Evolutionary conservation across 35 echinoderm and acorn worm genomes (phyloP).

Genomic region (Hemicentrotus pulcherrimus): DNA sequence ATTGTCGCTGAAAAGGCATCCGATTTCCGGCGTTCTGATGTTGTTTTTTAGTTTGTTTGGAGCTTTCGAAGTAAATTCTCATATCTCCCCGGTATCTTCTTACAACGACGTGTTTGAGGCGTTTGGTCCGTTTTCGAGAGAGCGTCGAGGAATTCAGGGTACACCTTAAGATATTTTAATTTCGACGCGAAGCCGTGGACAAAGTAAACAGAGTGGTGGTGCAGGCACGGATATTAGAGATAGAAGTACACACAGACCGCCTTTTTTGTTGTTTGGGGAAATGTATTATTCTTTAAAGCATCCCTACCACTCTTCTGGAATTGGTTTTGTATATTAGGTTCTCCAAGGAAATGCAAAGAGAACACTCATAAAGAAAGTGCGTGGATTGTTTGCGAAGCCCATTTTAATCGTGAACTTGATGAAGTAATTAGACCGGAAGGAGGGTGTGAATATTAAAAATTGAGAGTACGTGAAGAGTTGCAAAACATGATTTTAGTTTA

Average conservation of each 20-base stretch:
- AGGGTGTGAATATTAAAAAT: not conserved
- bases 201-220: not conserved
- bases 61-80: not conserved
- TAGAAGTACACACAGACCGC: not conserved
- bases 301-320: not conserved
- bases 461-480: not conserved
- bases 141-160: not conserved
- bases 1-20: not conserved
- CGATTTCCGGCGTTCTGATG: not conserved
- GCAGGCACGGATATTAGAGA: not conserved
- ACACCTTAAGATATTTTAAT: slow-evolving; percentile 6
- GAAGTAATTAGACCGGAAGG: not conserved
- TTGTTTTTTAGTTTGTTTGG: not conserved
- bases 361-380: not conserved
- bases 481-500: not conserved
- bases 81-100: not conserved
- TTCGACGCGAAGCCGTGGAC: not conserved
- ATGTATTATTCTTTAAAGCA: not conserved
- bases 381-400: not conserved
- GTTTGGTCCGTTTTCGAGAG: not conserved
- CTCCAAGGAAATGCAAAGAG: not conserved
- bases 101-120: not conserved
- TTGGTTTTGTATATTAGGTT: not conserved
- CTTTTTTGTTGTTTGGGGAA: not conserved
- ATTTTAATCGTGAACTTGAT: not conserved